Conservation (phyloP, 2,797 vertebrate genomes). For the Hoplostethus atlanticus region DNA sequence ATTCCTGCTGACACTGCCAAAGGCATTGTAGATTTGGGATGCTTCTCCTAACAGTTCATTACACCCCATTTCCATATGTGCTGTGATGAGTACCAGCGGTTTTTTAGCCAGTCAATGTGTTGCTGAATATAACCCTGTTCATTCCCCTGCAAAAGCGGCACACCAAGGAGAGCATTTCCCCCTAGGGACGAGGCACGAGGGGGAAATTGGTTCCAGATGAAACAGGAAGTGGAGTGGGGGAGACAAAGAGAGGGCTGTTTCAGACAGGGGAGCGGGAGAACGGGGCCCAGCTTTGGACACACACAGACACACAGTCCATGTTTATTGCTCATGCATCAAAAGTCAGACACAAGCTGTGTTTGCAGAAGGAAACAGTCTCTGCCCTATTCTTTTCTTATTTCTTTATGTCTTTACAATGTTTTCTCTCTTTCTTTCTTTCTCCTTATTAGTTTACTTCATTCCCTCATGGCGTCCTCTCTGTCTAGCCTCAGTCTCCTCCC, state of each 20-base stretch:
- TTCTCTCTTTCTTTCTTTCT: constrained; percentile 6
- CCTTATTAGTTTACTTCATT: constrained; percentile 3
- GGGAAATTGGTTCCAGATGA: constrained; percentile 86
- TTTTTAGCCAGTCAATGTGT: constrained; percentile 30
- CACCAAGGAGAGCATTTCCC: constrained; percentile 74
- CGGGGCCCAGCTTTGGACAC: constrained; percentile 42
- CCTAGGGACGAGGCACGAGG: constrained; percentile 80
- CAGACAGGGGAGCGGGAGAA: constrained; percentile 48
- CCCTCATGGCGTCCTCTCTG: constrained; percentile 1
- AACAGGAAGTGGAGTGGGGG: constrained; percentile 78
- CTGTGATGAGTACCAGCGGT: constrained; percentile 32
- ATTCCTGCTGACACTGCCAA: constrained; percentile 32
- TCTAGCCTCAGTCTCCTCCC: constrained; percentile 45
- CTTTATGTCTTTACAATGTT: constrained; percentile 23
- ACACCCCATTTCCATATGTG: constrained; percentile 38
- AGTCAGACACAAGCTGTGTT: constrained; percentile 27
- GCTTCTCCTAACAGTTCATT: constrained; percentile 23
- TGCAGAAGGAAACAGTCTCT: constrained; percentile 47
- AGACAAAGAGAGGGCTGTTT: constrained; percentile 84
- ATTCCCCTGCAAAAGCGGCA: constrained; percentile 51
- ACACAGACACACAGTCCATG: constrained; percentile 23
- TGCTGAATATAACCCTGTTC: constrained; percentile 50
- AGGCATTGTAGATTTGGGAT: constrained; percentile 37
- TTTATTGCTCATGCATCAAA: constrained; percentile 7
- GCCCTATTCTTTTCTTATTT: constrained; percentile 28